A percentile compares a stretch with the other conserved stretches of the same genome.
phyloP scores from a whole-genome alignment of 2,888 invertebrate genomes.

The Drosophila antonietae region DNA sequence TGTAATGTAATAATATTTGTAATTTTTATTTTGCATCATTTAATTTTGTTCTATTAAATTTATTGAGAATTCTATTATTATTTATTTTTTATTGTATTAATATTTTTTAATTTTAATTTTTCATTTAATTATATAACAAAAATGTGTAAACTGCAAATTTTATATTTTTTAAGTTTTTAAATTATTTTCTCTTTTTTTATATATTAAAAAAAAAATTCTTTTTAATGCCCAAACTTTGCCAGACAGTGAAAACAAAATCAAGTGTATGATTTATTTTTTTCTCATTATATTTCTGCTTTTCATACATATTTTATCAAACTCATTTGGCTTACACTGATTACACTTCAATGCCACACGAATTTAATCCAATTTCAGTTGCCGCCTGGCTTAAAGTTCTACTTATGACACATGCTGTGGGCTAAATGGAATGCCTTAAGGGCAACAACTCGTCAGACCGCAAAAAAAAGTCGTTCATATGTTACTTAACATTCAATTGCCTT shows the following conservation, averaged over 20 bases:
- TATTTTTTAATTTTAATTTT: no score
- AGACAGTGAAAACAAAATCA: not conserved
- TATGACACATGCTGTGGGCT: slow-evolving; percentile 46
- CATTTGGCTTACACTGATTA: slow-evolving; percentile 68
- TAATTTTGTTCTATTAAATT: no score
- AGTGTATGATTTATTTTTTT: not conserved
- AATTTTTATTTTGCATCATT: no score
- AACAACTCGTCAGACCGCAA: slow-evolving; percentile 39
- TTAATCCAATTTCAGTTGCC: slow-evolving; percentile 55
- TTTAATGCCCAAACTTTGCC: not conserved
- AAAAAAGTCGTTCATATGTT: slow-evolving; percentile 62
- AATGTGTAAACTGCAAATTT: no score
- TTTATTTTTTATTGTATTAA: no score
- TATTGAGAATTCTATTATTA: no score
- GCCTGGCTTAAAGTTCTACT: slow-evolving; percentile 38
- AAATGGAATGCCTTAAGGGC: slow-evolving; percentile 12
- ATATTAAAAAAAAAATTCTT: not conserved
- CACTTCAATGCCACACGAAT: slow-evolving; percentile 58
- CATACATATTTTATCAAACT: slow-evolving; percentile 12
- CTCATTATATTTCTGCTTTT: not conserved
- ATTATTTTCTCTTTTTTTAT: no score
- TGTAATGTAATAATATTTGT: no score
- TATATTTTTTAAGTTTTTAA: no score
- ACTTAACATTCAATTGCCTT: slow-evolving; percentile 74
- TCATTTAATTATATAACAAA: no score